These are phyloP conservation scores for Halcyon malimbica DNA, from an alignment of 2,113 vertebrate genomes.

Conservation along the genomic window DNA sequence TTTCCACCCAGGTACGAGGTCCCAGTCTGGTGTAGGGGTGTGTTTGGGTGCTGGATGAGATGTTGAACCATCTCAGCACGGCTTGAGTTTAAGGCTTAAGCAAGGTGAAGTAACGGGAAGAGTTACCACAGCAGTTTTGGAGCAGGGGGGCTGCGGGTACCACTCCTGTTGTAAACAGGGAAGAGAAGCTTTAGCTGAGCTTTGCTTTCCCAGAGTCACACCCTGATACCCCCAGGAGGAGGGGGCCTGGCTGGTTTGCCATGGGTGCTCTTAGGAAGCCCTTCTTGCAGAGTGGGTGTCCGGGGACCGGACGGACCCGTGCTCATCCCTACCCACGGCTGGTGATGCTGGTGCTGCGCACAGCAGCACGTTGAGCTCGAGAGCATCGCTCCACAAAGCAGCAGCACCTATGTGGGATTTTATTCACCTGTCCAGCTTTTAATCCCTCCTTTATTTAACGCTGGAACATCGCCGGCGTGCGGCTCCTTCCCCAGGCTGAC, in stretches of 20 bases:
- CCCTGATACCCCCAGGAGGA: background rate
- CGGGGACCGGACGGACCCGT: accelerated
- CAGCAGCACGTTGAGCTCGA: accelerated
- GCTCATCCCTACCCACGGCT: background rate
- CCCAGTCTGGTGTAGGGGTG: background rate
- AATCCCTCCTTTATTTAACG: background rate
- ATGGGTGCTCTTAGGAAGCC: accelerated
- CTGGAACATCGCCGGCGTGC: background rate
- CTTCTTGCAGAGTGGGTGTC: background rate
- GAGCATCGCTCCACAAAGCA: background rate
- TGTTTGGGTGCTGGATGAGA: background rate
- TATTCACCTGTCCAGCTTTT: background rate
- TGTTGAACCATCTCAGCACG: background rate
- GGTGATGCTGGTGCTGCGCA: accelerated
- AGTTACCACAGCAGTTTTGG: accelerated
- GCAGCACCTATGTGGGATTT: accelerated
- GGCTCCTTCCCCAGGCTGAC: background rate
- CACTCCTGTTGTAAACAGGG: background rate
- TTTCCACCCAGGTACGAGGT: background rate
- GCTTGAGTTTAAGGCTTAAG: background rate
- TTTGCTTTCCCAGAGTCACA: background rate
- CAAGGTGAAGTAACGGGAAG: too few relatives aligned
- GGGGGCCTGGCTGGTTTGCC: background rate
- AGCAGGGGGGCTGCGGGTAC: background rate
- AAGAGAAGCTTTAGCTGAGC: background rate